Evolutionary conservation across 2,113 vertebrate genomes (phyloP).

Genomic region (Ammodytes marinus): DNA sequence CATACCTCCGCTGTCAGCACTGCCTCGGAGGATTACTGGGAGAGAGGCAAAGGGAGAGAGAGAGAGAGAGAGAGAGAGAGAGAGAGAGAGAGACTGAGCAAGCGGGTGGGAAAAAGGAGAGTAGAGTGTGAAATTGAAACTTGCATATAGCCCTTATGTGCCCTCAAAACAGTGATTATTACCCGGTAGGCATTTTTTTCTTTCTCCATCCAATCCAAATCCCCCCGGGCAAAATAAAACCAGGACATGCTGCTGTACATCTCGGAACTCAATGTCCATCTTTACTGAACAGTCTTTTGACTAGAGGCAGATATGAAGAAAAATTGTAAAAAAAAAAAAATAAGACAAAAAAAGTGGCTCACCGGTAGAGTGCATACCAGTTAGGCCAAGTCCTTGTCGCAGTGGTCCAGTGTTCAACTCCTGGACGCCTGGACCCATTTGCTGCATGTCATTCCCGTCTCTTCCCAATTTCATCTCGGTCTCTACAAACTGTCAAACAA

Average conservation of each 20-base stretch:
- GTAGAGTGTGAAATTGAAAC: constrained; percentile 79
- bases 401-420: no score
- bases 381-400: no score
- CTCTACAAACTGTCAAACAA: no score
- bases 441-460: no score
- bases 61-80: neutral
- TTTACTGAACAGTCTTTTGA: constrained; percentile 31
- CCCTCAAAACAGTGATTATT: constrained; percentile 78
- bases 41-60: constrained; percentile 45
- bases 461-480: no score
- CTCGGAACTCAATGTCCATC: constrained; percentile 27
- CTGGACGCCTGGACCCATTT: no score
- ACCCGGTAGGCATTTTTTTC: constrained; percentile 52
- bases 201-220: constrained; percentile 31
- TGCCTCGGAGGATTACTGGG: constrained; percentile 76
- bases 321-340: constrained; percentile 18
- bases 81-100: constrained; percentile 27
- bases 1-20: constrained; percentile 78
- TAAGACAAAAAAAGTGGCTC: no score
- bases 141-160: constrained; percentile 71
- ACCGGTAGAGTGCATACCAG: no score
- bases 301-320: constrained; percentile 25
- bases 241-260: constrained; percentile 42
- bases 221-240: constrained; percentile 37
- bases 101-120: constrained; percentile 54